These are phyloP conservation scores for Drosophila acutilabella DNA, from an alignment of 2,888 invertebrate species.

Conservation along the genomic window DNA sequence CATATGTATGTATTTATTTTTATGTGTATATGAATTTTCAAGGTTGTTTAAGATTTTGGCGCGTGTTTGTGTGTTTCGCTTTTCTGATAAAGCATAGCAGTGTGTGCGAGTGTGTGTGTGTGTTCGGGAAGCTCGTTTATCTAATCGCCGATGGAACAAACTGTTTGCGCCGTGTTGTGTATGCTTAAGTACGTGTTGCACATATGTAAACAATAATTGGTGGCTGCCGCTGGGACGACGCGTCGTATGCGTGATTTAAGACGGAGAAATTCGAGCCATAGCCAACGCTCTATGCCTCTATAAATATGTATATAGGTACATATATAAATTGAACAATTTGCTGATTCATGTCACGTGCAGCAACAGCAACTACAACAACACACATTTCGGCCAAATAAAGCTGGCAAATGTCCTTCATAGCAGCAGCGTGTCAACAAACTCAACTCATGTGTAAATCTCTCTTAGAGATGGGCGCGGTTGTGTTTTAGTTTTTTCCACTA, in stretches of 20 bases:
- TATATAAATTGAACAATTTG: conserved; percentile 18
- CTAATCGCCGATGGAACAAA: conserved; percentile 51
- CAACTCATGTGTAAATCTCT: not conserved
- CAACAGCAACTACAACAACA: conserved; percentile 13
- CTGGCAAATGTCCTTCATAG: conserved; percentile 45
- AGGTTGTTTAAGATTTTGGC: conserved; percentile 60
- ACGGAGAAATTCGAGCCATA: conserved; percentile 35
- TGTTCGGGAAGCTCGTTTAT: conserved; percentile 58
- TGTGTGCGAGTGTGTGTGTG: conserved; percentile 8
- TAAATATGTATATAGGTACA: not conserved
- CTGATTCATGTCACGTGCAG: conserved; percentile 40
- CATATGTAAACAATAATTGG: conserved; percentile 61
- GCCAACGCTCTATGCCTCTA: not conserved
- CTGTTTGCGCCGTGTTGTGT: conserved; percentile 33
- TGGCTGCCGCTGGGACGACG: conserved; percentile 16
- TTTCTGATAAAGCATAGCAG: conserved; percentile 34
- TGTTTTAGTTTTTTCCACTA: too few relatives aligned
- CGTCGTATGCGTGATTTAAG: conserved; percentile 59
- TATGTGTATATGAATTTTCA: conserved; percentile 47
- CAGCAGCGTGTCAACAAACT: conserved; percentile 13
- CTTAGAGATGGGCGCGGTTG: not conserved
- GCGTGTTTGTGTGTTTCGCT: conserved; percentile 43
- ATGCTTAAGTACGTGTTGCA: conserved; percentile 62
- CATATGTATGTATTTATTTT: conserved; percentile 15
- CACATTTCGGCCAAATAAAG: conserved; percentile 18